phyloP scores from a whole-genome alignment of 2,113 vertebrate species.

The Pygoscelis adeliae region DNA sequence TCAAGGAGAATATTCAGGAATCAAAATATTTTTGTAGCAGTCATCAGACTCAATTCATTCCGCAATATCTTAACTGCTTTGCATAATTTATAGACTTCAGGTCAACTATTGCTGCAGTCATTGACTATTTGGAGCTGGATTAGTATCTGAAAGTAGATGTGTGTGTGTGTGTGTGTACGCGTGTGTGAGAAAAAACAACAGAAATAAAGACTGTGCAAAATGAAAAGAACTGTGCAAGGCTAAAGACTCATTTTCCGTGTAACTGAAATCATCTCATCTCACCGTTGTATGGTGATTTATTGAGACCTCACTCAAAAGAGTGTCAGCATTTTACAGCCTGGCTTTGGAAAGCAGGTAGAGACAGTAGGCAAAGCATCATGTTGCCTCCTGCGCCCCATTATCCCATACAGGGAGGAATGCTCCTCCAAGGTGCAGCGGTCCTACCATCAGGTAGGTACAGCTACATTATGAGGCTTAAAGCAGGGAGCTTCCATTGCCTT shows the following conservation, averaged over 20 bases:
- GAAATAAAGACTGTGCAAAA: not conserved
- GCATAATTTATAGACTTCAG: not conserved
- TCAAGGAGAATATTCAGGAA: not conserved
- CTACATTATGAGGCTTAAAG: fast-evolving
- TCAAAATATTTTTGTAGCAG: not conserved
- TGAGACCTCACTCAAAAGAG: not conserved
- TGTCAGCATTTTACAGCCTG: not conserved
- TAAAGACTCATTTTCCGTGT: fast-evolving
- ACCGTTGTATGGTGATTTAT: fast-evolving
- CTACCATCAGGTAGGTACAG: not conserved
- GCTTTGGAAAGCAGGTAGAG: not conserved
- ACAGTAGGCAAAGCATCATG: not conserved
- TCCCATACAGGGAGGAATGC: not conserved
- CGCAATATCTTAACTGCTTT: not conserved
- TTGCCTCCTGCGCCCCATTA: not conserved
- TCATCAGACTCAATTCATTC: not conserved
- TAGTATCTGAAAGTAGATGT: not conserved
- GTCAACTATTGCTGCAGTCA: not conserved
- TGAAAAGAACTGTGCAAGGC: not conserved
- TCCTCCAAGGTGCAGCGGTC: not conserved
- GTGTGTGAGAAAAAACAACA: not conserved
- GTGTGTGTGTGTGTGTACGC: too few relatives aligned
- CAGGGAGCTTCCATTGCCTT: not conserved
- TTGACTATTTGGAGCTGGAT: not conserved
- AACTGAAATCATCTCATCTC: not conserved